Evolutionary conservation across 2,888 invertebrate genomes (phyloP).

Genomic region (Leucophora obtusa): DNA sequence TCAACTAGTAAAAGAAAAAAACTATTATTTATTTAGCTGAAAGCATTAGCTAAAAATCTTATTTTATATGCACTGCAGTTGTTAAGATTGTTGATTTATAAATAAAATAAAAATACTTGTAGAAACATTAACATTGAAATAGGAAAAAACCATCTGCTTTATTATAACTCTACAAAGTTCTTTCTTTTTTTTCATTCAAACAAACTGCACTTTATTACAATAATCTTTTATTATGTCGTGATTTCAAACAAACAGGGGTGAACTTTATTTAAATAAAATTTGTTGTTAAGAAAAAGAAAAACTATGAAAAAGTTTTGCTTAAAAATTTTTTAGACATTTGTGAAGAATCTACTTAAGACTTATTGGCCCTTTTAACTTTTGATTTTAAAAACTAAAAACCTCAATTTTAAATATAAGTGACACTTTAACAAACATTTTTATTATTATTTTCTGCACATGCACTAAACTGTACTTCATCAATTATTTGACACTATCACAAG

Average conservation of each 20-base stretch:
- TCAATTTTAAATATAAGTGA: too few relatives aligned
- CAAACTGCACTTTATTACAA: not conserved
- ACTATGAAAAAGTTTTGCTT: too few relatives aligned
- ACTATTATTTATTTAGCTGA: constrained; percentile 3
- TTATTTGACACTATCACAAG: not conserved
- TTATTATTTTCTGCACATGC: too few relatives aligned
- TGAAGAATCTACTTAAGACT: too few relatives aligned
- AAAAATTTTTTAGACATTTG: too few relatives aligned
- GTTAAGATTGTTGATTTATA: not conserved
- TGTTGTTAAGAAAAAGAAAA: too few relatives aligned
- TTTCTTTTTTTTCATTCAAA: not conserved
- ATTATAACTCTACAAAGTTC: not conserved
- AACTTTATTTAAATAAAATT: too few relatives aligned
- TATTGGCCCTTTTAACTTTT: too few relatives aligned
- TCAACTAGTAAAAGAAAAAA: not conserved
- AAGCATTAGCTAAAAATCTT: not conserved
- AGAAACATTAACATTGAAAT: not conserved
- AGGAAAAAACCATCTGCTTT: not conserved
- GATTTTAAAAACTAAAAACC: too few relatives aligned
- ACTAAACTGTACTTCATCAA: not conserved
- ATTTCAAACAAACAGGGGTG: not conserved
- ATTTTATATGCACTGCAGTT: constrained; percentile 5
- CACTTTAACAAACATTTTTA: not conserved
- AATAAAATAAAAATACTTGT: not conserved
- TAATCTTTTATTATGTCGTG: not conserved